Base-by-base conservation (phyloP, 2,888 invertebrate species). In the Diarsia rubi region DNA sequence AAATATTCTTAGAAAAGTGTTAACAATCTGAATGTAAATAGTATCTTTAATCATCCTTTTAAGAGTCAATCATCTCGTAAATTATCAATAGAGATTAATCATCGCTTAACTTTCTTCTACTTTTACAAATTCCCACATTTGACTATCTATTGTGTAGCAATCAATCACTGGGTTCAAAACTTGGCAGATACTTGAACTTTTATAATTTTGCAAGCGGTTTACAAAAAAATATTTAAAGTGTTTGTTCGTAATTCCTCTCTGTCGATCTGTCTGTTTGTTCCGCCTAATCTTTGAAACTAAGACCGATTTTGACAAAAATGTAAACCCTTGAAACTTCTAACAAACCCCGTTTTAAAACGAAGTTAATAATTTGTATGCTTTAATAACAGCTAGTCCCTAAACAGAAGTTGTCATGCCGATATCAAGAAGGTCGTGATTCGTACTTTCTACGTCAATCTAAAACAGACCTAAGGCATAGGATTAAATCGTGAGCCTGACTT, bases 41-140 rank as follows among this genome's bases (percentile, higher is more conserved):
- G 64, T 57, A n/a, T 64, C 14, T 8, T 16, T 59, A 57, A 81
- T 57, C 44, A 63, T 49, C 6, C 54, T 47, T 63, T 75, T 57
- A 63, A 11, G 42, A 81, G 21, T 24, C 74, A 31, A 63, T 47
- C n/a, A 54, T 42, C n/a, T 31, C 52, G 16, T 81, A n/a, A 24
- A 19, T 31, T 63, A 54, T 80, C 49, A 73, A 81, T 74, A 63
- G 63, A 57, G 4, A 63, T 60, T 52, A 44, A 81, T 63, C 47
- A 75, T 49, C 21, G 21, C 63, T 14, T 2, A 37, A 75, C 75
- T 76, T 81, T 76, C 81, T 74, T 81, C 24, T 16, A 1, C 54
- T 21, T 54, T 27, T 42, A 47, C 9, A 19, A 9, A 27, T 31
- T 42, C 4, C 1, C n/a, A 63, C 9, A 44, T 54, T 49, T 37